Evolutionary conservation across 1,140 invertebrate genomes (phyloP), one percentile per base, ranked within the genome.

Genomic region (Scaptomyza graminum): DNA sequence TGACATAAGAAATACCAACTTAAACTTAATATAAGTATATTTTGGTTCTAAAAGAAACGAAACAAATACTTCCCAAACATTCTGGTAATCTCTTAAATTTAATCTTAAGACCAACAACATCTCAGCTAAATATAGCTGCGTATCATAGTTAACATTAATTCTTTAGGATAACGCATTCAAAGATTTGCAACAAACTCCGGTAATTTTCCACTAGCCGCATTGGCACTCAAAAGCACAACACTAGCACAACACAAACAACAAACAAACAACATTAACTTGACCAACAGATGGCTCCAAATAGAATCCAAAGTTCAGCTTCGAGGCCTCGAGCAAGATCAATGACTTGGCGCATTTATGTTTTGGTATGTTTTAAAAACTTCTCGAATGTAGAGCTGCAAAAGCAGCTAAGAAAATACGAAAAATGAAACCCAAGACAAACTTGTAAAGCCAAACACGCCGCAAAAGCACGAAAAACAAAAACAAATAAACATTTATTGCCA

Each of bases 301-400:
- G 55, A 76, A 39, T 64, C 37, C 65, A 71, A 64, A 65, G 60
- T 60, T 37, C 47, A 81, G 65, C 18, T 37, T 9, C n/a, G 3
- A 51, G 44, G 43, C 75, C 79, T 81, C 65, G 80, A 78, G 73
- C 83, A 69, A 83, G 74, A 79, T 74, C 79, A 75, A 87, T 88
- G 79, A 70, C 79, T 88, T 57, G 65, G n/a, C 13, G 49, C 46
- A 1, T 52, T 6, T 52, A 5, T 31, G 5, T 50, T 25, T 15
- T 15, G 50, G 39, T 34, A n/a, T 44, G 22, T 67, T 68, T 25
- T 11, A 31, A 52, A 74, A 49, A 66, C 69, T 79, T 84, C 65
- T 75, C 46, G 66, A 65, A 56, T 72, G 66, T 63, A 37, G 34
- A 67, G 25, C 63, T 41, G 34, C 12, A 71, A 16, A 50, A 50